Evolutionary conservation across 2,797 vertebrate genomes (phyloP), one percentile per base, ranked within the genome.

Genomic region (Leuciscus waleckii): DNA sequence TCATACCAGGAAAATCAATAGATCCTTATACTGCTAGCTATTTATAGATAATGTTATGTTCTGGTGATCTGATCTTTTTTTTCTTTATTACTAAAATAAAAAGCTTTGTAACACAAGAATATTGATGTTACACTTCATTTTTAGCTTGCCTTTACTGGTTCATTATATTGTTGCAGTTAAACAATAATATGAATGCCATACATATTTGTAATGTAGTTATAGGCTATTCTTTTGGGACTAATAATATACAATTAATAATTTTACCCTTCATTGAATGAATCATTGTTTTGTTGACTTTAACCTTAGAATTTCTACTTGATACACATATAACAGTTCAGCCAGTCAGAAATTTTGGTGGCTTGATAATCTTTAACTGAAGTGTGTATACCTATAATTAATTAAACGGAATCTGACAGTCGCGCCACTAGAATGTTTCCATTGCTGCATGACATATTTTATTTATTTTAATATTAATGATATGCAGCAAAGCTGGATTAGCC

Each of bases 1-100:
- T 88, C 81, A 84, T 51, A 56, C 8, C 63, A 41, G 82, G 56
- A 88, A 85, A 86, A 79, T 82, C 76, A 81, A 84, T 82, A 84
- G 78, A 85, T 87, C 56, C 70, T 85, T 54, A 73, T 71, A 41
- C 54, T 87, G 75, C 86, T 43, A 43, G 49, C 74, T 70, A 80
- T 83, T 87, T 51, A 51, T 65, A 79, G 76, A 73, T 49, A 76
- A 87, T 82, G 76, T 82, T 85, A 77, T 82, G 82, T 87, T 86
- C 77, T 67, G 70, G 2, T 71, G 86, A 88, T 46, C 84, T 26
- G 8, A 5, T 29, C 32, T 7, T 32, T 14, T 14, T 26, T 39
- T 69, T 81, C 43, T 51, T 46, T 65, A 43, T 51, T 16, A 68
- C 41, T 80, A 37, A 68, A 37, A 69, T 10, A 5, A 51, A 13